Base-by-base conservation (phyloP, 2,888 invertebrate species). In the Dryobota labecula region DNA sequence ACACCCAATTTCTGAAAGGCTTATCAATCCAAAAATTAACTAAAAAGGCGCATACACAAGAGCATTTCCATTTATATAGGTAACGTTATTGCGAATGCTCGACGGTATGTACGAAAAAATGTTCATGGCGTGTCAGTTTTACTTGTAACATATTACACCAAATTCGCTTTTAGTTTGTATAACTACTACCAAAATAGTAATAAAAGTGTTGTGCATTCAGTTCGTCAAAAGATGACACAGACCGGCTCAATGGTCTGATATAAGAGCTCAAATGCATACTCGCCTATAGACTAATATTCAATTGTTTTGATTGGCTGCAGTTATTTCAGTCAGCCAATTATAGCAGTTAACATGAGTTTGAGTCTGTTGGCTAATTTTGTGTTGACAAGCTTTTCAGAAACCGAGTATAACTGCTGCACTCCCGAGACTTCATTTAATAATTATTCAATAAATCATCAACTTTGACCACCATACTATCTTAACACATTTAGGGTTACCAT, bases 1-100 rank as follows among this genome's bases (percentile, higher is more conserved):
- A 6, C 27, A 56, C 36, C 27, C 20, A 36, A 56, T 43, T 73
- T 68, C 49, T 41, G n/a, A 36, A 47, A 75, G n/a, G 47, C n/a
- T 8, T 18, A 24, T 38, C 20, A n/a, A 63, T 36, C 24, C 38
- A 73, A 13, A 43, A 45, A 15, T 4, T n/a, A 7, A 15, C 15
- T 33, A 27, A 36, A 15, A n/a, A 24, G 5, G 24, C 4, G 13
- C 3, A 18, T 49, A 41, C 6, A 58, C 15, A 27, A 38, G 13
- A 13, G 15, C 38, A 11, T 64, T 36, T 64, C 15, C 24, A 62
- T 20, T 43, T 33, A n/a, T n/a, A n/a, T n/a, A 18, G 20, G 13
- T 30, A 30, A 30, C 3, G 13, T 56, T 33, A 13, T 56, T n/a
- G 15, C 11, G 6, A n/a, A 38, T n/a, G n/a, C 30, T 18, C 11